A percentile compares a stretch with the other conserved stretches of the same genome.
Evolutionary conservation across 2,888 invertebrate genomes (phyloP).

Genomic region (Peribatodes rhomboidaria): DNA sequence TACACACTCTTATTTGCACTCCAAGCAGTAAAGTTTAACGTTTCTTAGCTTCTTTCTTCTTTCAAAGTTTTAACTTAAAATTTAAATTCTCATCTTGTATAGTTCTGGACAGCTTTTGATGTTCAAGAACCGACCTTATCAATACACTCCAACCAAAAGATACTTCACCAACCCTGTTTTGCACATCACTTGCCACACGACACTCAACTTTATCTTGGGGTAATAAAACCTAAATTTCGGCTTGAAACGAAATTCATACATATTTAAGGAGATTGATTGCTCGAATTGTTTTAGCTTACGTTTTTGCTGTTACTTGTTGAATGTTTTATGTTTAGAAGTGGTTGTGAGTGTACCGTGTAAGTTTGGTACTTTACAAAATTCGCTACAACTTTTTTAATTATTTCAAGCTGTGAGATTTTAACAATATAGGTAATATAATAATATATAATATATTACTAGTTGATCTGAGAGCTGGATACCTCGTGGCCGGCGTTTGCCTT

Average conservation of each 20-base stretch:
- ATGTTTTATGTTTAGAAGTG: conserved; percentile 38
- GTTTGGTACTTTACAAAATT: background rate
- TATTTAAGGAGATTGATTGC: conserved; percentile 45
- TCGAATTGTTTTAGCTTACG: conserved; percentile 41
- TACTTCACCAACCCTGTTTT: conserved; percentile 1
- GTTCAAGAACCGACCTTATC: conserved; percentile 7
- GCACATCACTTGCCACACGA: background rate
- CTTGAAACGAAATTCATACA: conserved; percentile 34
- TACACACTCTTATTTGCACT: no score
- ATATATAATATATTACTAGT: no score
- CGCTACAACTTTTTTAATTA: no score
- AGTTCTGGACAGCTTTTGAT: conserved; percentile 1
- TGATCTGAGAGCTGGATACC: no score
- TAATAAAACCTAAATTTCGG: conserved; percentile 1
- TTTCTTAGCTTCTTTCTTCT: background rate
- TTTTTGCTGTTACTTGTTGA: conserved; percentile 46
- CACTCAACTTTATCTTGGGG: background rate
- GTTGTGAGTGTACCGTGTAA: conserved; percentile 18
- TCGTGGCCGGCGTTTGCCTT: no score
- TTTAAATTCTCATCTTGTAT: no score
- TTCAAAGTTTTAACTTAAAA: background rate
- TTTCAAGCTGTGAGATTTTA: no score
- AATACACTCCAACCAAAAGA: background rate
- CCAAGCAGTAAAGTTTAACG: no score
- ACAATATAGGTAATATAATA: no score